Conservation (phyloP, 2,888 invertebrate species). For the Elmis aenea region DNA sequence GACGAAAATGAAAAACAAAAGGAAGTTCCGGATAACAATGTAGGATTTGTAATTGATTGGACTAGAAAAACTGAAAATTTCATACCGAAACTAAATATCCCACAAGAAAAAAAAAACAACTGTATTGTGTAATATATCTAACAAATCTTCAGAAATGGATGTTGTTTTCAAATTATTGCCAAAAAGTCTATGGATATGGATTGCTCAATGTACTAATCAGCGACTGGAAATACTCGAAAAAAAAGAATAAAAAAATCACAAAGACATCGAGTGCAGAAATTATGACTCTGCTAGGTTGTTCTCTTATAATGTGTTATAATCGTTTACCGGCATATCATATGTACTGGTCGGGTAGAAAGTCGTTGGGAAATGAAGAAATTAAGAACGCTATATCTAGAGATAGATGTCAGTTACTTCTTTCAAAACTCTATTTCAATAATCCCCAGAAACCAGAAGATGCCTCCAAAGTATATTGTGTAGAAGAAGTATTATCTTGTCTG, state of each 20-base stretch:
- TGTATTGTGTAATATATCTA: slow-evolving; percentile 3
- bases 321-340: slow-evolving; percentile 1
- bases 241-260: slow-evolving; percentile 6
- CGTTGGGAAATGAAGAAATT: slow-evolving; percentile 8
- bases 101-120: slow-evolving; percentile 3
- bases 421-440: slow-evolving; percentile 13
- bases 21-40: not conserved
- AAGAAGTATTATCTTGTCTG: slow-evolving; percentile 20
- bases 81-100: slow-evolving; percentile 4
- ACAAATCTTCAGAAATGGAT: slow-evolving; percentile 6
- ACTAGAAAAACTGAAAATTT: slow-evolving; percentile 1
- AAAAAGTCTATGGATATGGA: slow-evolving; percentile 6
- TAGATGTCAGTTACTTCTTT: slow-evolving; percentile 5
- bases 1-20: slow-evolving; percentile 2
- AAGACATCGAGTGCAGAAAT: slow-evolving; percentile 5
- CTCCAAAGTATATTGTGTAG: slow-evolving; percentile 22
- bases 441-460: slow-evolving; percentile 15
- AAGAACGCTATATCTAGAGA: slow-evolving; percentile 4
- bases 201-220: slow-evolving; percentile 8
- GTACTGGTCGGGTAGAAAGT: slow-evolving; percentile 9
- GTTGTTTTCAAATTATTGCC: slow-evolving; percentile 6
- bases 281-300: slow-evolving; percentile 6
- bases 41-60: not conserved
- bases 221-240: slow-evolving; percentile 2
- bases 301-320: slow-evolving; percentile 11